Conservation (phyloP, 2,888 invertebrate genomes). For the Epinotia nisella region DNA sequence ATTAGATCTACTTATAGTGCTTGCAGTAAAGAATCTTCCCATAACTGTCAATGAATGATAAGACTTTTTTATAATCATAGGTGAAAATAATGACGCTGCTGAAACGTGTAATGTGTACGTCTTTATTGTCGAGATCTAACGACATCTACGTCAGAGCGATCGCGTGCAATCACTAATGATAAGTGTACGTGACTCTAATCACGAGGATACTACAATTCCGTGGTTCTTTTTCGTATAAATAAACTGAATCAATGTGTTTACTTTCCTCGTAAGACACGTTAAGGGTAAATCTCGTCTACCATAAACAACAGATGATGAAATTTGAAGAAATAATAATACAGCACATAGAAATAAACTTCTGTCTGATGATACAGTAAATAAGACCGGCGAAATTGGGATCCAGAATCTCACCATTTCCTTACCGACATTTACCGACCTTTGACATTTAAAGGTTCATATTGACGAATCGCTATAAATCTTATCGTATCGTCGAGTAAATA, state of each 20-base stretch:
- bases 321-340: neutral
- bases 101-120: slow-evolving; percentile 2
- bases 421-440: slow-evolving; percentile 24
- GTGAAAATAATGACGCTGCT: slow-evolving; percentile 18
- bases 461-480: slow-evolving; percentile 29
- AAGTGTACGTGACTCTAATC: slow-evolving; percentile 43
- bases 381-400: neutral
- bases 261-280: slow-evolving; percentile 18
- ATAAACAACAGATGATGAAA: neutral
- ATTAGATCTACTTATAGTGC: neutral
- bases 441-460: slow-evolving; percentile 31
- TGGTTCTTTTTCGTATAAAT: slow-evolving; percentile 27
- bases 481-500: slow-evolving; percentile 32
- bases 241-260: slow-evolving; percentile 16
- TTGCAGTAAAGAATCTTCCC: neutral
- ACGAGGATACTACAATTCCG: slow-evolving; percentile 25
- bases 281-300: neutral
- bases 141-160: slow-evolving; percentile 31
- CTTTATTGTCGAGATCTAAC: slow-evolving; percentile 26
- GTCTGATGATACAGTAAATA: neutral
- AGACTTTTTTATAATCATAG: slow-evolving; percentile 24
- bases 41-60: slow-evolving; percentile 12
- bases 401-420: neutral
- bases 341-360: neutral
- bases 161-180: slow-evolving; percentile 40